phyloP scores from a whole-genome alignment of 2,888 invertebrate genomes.

The Emmelina monodactyla region DNA sequence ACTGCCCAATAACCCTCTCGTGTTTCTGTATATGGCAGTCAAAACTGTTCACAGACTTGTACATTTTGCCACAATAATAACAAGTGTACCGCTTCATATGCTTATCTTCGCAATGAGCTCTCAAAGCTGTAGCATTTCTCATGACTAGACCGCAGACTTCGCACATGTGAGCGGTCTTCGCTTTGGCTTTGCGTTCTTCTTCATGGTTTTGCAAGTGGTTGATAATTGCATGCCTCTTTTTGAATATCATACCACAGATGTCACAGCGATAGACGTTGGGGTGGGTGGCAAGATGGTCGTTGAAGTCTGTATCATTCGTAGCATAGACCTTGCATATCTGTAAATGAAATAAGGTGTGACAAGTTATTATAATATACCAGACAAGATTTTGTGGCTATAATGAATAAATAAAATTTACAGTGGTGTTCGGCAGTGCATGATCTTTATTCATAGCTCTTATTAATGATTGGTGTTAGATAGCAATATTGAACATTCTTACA shows the following conservation, averaged over 20 bases:
- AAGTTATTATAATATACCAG: no score
- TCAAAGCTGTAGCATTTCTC: conserved; percentile 23
- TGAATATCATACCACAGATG: conserved; percentile 36
- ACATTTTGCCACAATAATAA: conserved; percentile 46
- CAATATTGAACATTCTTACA: no score
- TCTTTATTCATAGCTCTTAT: no score
- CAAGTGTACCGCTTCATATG: conserved; percentile 44
- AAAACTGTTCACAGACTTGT: conserved; percentile 36
- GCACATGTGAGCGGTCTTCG: conserved; percentile 31
- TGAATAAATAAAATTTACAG: no score
- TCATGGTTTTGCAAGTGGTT: conserved; percentile 39
- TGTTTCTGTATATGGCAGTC: conserved; percentile 47
- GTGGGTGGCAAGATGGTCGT: conserved; percentile 40
- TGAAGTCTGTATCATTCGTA: conserved; percentile 30
- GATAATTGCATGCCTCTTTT: conserved; percentile 33
- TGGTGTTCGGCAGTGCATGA: no score
- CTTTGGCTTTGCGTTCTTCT: conserved; percentile 19
- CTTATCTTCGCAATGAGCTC: conserved; percentile 30
- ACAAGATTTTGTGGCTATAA: no score
- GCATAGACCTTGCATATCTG: conserved; percentile 37
- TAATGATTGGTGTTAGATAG: no score
- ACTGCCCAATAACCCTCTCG: conserved; percentile 30
- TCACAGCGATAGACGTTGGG: conserved; percentile 36
- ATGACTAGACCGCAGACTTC: conserved; percentile 39
- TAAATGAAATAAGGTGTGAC: no score